phyloP scores from a whole-genome alignment of 2,113 vertebrate genomes.

The Aythya baeri region DNA sequence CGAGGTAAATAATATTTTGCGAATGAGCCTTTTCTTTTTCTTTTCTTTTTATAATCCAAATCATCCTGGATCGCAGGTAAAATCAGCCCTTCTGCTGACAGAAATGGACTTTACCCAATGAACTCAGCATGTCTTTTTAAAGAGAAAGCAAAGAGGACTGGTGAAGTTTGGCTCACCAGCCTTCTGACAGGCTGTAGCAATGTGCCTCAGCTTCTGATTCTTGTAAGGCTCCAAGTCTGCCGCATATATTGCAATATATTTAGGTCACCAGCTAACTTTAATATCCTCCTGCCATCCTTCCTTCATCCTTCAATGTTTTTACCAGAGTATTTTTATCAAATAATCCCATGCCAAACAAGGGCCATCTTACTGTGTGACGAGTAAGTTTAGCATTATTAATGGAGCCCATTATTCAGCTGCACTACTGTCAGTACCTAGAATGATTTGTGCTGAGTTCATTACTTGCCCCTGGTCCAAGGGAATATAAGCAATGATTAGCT shows the following conservation, averaged over 20 bases:
- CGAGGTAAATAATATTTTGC: background rate
- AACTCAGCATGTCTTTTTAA: background rate
- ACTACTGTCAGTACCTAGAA: conserved; percentile 15
- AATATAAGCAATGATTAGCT: conserved; percentile 57
- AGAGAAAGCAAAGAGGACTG: background rate
- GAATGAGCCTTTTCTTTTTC: background rate
- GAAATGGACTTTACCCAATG: background rate
- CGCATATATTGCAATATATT: background rate
- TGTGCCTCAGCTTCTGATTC: background rate
- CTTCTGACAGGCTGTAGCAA: background rate
- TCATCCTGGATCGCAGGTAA: background rate
- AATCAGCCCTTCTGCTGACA: background rate
- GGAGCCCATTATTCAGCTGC: conserved; percentile 41
- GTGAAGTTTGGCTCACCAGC: background rate
- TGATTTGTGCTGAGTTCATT: conserved; percentile 62
- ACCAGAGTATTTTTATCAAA: background rate
- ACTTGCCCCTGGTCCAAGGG: conserved; percentile 23
- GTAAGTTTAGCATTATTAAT: conserved; percentile 20
- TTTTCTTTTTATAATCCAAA: background rate
- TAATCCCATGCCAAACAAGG: background rate
- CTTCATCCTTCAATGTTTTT: background rate
- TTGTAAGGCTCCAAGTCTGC: background rate
- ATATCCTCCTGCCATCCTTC: background rate
- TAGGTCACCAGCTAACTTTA: background rate
- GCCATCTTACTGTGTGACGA: background rate